Evolutionary conservation across 2,113 vertebrate species (phyloP).

Genomic region (Leuciscus idus): DNA sequence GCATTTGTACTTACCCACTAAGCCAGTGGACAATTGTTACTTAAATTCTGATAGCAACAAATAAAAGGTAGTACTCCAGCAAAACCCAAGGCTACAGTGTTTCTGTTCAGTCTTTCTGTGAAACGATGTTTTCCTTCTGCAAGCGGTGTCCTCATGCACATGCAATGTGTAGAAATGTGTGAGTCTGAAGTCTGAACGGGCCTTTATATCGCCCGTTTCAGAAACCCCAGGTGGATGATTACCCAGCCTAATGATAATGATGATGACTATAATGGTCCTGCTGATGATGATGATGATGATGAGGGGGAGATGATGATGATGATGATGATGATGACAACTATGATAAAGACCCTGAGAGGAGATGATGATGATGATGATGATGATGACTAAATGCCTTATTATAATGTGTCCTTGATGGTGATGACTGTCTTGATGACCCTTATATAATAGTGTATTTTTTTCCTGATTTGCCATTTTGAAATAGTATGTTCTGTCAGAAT

Average conservation of each 20-base stretch:
- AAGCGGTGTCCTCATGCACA: constrained; percentile 44
- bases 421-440: constrained; percentile 77
- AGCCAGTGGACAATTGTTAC: constrained; percentile 23
- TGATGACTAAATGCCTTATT: constrained; percentile 76
- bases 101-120: constrained; percentile 7
- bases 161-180: constrained; percentile 53
- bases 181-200: constrained; percentile 60
- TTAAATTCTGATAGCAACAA: not conserved
- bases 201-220: constrained; percentile 74
- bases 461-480: constrained; percentile 67
- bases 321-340: constrained; percentile 69
- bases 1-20: not conserved
- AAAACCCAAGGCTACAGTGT: not conserved
- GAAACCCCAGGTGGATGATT: constrained; percentile 79
- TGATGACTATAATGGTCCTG: constrained; percentile 79
- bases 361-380: constrained; percentile 75
- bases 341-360: constrained; percentile 68
- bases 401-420: constrained; percentile 81
- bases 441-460: constrained; percentile 74
- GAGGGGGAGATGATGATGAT: constrained; percentile 60
- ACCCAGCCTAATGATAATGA: constrained; percentile 79
- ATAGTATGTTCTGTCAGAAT: constrained; percentile 67
- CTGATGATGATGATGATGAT: constrained; percentile 66
- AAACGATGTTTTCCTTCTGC: constrained; percentile 12
- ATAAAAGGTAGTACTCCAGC: not conserved